Percentiles rank a stretch among this genome's conserved stretches.
phyloP scores from a whole-genome alignment of 1,140 invertebrate species.

The Panulirus ornatus region DNA sequence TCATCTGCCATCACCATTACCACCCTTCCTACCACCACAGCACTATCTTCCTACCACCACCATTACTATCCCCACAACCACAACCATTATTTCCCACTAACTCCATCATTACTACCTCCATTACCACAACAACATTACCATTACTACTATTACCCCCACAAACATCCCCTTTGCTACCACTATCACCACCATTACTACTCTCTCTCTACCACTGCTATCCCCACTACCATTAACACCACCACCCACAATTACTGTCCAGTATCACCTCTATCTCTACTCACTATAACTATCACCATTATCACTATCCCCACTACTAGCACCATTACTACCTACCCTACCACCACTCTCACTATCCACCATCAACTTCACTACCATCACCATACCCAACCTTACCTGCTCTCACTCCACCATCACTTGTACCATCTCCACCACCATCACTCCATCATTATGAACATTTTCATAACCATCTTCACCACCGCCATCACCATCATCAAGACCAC shows the following conservation, averaged over 20 bases:
- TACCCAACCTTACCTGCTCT: background rate
- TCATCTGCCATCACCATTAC: background rate
- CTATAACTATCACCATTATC: background rate
- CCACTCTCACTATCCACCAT: background rate
- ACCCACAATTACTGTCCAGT: background rate
- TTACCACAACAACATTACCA: background rate
- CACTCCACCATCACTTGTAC: background rate
- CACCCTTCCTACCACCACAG: too few species aligned
- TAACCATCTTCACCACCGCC: background rate
- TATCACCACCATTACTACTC: background rate
- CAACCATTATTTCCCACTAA: background rate
- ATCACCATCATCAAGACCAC: background rate
- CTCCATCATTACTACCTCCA: background rate
- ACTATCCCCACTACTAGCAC: background rate
- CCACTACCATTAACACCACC: background rate
- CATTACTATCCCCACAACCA: background rate
- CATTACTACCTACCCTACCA: background rate
- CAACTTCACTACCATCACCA: background rate
- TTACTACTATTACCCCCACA: background rate
- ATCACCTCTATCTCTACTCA: background rate
- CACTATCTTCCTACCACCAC: background rate
- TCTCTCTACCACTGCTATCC: background rate
- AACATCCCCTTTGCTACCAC: background rate
- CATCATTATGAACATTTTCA: background rate
- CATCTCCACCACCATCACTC: background rate